phyloP scores from a whole-genome alignment of 2,113 vertebrate genomes.

The Perognathus longimembris region DNA sequence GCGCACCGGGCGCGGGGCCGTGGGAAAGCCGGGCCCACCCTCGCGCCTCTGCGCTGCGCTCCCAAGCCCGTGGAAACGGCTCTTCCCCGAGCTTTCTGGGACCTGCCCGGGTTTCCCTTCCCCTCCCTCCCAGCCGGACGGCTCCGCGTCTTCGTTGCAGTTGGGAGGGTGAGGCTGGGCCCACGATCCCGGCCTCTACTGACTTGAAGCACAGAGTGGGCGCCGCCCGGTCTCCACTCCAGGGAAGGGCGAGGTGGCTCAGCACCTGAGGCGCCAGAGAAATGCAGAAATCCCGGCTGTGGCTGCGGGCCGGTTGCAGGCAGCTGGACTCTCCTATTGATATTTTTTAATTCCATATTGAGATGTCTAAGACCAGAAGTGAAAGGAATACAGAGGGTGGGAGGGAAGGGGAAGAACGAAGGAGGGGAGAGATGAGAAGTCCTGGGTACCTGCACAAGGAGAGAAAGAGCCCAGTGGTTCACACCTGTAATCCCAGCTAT shows the following conservation, averaged over 20 bases:
- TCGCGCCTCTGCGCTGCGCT: neutral
- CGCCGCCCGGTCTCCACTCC: too few relatives aligned
- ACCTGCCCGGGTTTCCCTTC: neutral
- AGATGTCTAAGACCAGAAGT: neutral
- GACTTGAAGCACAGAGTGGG: too few relatives aligned
- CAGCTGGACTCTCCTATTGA: neutral
- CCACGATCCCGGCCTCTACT: too few relatives aligned
- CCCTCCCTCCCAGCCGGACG: neutral
- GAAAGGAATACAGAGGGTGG: too few relatives aligned
- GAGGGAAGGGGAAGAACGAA: neutral
- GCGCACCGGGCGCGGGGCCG: fast-evolving
- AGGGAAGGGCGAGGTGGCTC: neutral
- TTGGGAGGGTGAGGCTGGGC: neutral
- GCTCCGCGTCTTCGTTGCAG: neutral
- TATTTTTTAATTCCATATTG: neutral
- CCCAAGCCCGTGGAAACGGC: fast-evolving
- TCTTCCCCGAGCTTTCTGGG: neutral
- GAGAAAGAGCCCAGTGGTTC: too few relatives aligned
- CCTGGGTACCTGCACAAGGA: too few relatives aligned
- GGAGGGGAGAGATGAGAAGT: fast-evolving
- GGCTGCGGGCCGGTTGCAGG: neutral
- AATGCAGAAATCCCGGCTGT: too few relatives aligned
- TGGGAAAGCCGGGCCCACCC: fast-evolving
- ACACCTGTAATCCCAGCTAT: too few relatives aligned
- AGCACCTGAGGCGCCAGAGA: too few relatives aligned